Evolutionary conservation across 2,113 vertebrate species (phyloP).

Genomic region (Melanerpes formicivorus): DNA sequence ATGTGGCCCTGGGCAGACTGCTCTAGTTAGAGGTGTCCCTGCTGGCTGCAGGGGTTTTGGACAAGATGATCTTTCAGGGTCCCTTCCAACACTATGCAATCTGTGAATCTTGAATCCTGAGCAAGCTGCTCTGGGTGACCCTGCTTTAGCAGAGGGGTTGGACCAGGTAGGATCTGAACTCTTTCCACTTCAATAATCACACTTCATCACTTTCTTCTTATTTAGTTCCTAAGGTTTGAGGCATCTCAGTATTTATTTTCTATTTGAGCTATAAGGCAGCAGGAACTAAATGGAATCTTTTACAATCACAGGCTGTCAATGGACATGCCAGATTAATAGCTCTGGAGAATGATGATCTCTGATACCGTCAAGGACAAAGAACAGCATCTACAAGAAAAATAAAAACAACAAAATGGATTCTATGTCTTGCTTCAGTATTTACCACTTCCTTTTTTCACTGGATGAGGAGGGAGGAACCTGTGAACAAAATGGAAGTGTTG

Average conservation of each 20-base stretch:
- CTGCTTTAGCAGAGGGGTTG: no score
- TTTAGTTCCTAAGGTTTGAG: not conserved
- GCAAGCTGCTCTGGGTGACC: not conserved
- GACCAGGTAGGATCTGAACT: not conserved
- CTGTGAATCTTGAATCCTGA: not conserved
- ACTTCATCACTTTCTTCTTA: not conserved
- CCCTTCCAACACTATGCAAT: no score
- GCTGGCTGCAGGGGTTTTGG: no score
- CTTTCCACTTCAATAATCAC: not conserved
- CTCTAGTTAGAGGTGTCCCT: no score
- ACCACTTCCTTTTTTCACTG: not conserved
- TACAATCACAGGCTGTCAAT: conserved; percentile 4
- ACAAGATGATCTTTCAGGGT: no score
- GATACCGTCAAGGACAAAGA: conserved; percentile 5
- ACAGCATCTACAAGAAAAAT: not conserved
- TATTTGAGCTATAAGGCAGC: not conserved
- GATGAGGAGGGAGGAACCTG: not conserved
- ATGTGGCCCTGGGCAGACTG: no score
- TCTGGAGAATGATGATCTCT: conserved; percentile 29
- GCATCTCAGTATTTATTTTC: not conserved
- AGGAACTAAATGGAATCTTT: conserved; percentile 29
- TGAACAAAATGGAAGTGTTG: not conserved
- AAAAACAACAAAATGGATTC: not conserved
- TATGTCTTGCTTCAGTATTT: not conserved
- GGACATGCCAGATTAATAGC: conserved; percentile 34